These are phyloP conservation scores for Umimayanthus chanpuru DNA, from an alignment of 92 coral and sea anemone species.

Conservation along the genomic window DNA sequence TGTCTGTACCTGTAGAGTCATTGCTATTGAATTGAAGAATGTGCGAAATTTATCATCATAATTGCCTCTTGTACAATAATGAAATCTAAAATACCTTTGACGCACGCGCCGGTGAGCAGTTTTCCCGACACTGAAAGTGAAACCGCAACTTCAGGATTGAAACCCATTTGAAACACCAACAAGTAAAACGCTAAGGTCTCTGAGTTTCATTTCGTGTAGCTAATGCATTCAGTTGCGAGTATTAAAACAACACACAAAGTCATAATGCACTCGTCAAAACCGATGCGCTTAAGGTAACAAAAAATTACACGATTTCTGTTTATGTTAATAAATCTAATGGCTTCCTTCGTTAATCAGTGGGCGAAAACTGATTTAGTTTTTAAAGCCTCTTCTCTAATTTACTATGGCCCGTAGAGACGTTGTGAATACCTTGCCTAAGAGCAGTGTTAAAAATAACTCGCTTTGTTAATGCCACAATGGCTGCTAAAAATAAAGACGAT, in stretches of 20 bases:
- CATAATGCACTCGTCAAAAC: neutral
- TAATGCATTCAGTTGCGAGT: neutral
- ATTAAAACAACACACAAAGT: too few species aligned
- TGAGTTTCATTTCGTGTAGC: too few species aligned
- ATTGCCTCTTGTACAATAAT: neutral
- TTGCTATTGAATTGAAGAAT: neutral
- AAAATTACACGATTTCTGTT: neutral
- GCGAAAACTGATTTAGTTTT: neutral
- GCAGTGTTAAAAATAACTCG: neutral
- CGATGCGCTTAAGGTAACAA: neutral
- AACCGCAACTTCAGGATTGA: too few species aligned
- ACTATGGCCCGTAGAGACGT: neutral
- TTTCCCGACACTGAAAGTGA: neutral
- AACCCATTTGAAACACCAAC: too few species aligned
- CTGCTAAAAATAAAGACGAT: neutral
- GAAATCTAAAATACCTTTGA: neutral
- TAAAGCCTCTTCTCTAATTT: neutral
- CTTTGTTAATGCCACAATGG: neutral
- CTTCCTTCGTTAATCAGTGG: neutral
- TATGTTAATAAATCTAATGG: neutral
- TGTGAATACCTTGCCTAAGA: too few species aligned
- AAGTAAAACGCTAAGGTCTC: too few species aligned
- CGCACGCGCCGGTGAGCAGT: neutral
- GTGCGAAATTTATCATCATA: neutral
- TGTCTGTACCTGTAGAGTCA: neutral